Base-by-base conservation (phyloP, 2,113 vertebrate species). In the Serilophus lunatus region DNA sequence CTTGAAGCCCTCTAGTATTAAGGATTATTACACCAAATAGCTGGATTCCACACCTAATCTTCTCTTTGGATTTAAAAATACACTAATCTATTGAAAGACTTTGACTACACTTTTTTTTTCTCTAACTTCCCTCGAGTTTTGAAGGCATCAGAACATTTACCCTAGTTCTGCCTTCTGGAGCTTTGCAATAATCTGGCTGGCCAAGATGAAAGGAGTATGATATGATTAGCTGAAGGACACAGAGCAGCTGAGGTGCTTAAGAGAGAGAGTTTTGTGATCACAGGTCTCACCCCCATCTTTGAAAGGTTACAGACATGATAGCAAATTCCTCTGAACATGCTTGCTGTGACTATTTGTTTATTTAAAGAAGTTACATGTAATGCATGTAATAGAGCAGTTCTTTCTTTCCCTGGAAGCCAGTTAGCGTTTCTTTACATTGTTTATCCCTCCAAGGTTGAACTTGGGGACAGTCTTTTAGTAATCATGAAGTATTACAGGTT, bases 41-140 rank as follows among this genome's bases (percentile, higher is more conserved):
- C 4, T 66, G 47, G 36, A 53, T 63, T 68, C 18, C 18, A 42
- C 19, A 4, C 19, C 26, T 38, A 35, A 24, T 14, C 26, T 74
- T 47, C 42, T 50, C 38, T 70, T 69, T 1, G 2, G 24, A 18
- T 38, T 65, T 14, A 64, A 84, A 50, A 70, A 7, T 3, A 36
- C 23, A 45, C 2, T 35, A 4, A 35, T 45, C 13, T 68, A 26
- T 25, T 38, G 36, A 75, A 82, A 66, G 28, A 36, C 18, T 65
- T 60, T 47, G 23, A 59, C 28, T 45, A n/a, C 4, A 22, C 1
- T 22, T 47, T 35, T 44, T 59, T 42, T n/a, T 38, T 26, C 26
- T 31, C 4, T 4, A 35, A 22, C 11, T 50, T 79, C 13, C 23
- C 18, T 59, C 0, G 0, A 33, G 38, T 66, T 51, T 70, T 51